Percentiles rank a stretch among this genome's conserved stretches.
phyloP scores from a whole-genome alignment of 2,113 vertebrate species.

The Brachionichthys hirsutus region DNA sequence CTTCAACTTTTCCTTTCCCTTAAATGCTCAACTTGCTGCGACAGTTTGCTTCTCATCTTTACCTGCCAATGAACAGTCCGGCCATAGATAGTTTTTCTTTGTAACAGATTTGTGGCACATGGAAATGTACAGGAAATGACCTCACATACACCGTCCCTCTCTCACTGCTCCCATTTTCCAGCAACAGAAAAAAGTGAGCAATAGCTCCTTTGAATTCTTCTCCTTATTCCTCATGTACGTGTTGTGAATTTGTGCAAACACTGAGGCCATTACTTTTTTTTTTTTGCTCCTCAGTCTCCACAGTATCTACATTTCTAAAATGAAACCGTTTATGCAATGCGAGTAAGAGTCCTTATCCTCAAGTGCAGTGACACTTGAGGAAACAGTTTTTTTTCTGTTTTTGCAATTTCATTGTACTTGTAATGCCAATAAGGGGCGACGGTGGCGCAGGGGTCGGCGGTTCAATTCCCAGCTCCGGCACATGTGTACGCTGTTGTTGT shows the following conservation, averaged over 20 bases:
- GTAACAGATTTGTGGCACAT: conserved; percentile 43
- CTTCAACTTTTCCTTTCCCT: conserved; percentile 16
- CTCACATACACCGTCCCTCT: conserved; percentile 75
- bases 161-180: conserved; percentile 81
- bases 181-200: conserved; percentile 73
- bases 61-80: conserved; percentile 38
- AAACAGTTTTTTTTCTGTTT: conserved; percentile 2
- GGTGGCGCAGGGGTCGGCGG: too few species aligned
- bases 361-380: neutral
- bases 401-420: too few species aligned
- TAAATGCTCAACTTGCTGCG: conserved; percentile 12
- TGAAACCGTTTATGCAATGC: conserved; percentile 28
- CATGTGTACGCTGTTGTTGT: too few species aligned
- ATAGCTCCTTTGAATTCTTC: conserved; percentile 60
- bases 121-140: conserved; percentile 81
- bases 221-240: conserved; percentile 57
- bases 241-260: conserved; percentile 33
- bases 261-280: conserved; percentile 36
- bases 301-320: conserved; percentile 57
- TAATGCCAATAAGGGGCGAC: too few species aligned
- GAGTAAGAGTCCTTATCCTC: neutral
- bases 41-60: conserved; percentile 5
- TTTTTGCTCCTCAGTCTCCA: conserved; percentile 41
- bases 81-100: conserved; percentile 8
- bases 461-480: too few species aligned